Evolutionary conservation across 2,113 vertebrate species (phyloP).

Genomic region (Pithys albifrons): DNA sequence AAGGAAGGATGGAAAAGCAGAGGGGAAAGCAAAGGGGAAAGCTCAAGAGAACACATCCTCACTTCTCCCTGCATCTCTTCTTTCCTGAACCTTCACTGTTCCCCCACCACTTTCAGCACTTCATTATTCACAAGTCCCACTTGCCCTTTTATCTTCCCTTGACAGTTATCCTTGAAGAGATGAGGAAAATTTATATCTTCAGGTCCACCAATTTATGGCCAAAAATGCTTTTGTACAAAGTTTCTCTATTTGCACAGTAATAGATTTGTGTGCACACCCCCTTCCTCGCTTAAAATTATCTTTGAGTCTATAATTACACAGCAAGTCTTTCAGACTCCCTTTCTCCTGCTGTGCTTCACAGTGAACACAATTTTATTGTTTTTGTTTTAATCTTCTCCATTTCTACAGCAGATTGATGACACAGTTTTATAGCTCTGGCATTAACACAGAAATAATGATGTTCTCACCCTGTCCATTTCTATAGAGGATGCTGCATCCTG

Average conservation of each 20-base stretch:
- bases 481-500: background rate
- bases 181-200: background rate
- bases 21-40: background rate
- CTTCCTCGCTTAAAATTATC: constrained; percentile 17
- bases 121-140: background rate
- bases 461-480: background rate
- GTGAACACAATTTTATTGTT: background rate
- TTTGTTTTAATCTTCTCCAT: background rate
- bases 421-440: background rate
- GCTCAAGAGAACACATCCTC: background rate
- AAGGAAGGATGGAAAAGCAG: background rate
- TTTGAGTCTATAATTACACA: background rate
- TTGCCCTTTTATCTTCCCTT: background rate
- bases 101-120: background rate
- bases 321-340: background rate
- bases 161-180: background rate
- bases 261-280: background rate
- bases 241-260: background rate
- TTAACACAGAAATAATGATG: background rate
- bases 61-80: background rate
- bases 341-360: background rate
- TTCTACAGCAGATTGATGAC: background rate
- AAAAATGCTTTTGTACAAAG: background rate
- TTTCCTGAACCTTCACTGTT: background rate
- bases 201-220: background rate